Conservation (phyloP, 1,140 invertebrate species). For the Oppia nitens region DNA sequence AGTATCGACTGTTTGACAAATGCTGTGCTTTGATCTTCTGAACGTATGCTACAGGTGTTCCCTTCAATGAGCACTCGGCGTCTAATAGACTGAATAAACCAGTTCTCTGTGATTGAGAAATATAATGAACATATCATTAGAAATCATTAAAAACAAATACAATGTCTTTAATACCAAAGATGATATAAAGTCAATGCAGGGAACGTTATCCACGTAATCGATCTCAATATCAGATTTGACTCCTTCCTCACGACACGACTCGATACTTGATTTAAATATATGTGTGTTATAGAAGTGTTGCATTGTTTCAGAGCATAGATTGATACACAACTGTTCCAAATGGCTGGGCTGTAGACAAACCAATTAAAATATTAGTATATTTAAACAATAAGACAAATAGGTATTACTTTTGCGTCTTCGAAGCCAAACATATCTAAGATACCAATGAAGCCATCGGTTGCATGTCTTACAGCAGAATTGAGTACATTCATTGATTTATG, state of each 20-base stretch:
- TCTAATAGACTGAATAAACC: constrained; percentile 79
- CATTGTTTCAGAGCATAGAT: constrained; percentile 89
- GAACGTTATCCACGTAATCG: constrained; percentile 86
- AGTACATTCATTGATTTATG: constrained; percentile 59
- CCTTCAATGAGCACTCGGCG: constrained; percentile 72
- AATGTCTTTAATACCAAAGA: constrained; percentile 44
- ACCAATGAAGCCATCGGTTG: constrained; percentile 85
- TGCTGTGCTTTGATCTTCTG: constrained; percentile 70
- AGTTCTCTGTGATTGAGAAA: constrained; percentile 41
- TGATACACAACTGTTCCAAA: constrained; percentile 82
- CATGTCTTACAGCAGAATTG: constrained; percentile 75
- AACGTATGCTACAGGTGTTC: constrained; percentile 70
- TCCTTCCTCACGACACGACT: constrained; percentile 81
- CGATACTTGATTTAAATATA: constrained; percentile 83
- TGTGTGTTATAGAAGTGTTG: constrained; percentile 94
- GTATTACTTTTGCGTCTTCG: constrained; percentile 56
- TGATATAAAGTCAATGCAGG: constrained; percentile 85
- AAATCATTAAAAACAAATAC: constrained; percentile 11
- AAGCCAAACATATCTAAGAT: constrained; percentile 92
- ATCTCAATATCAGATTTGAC: constrained; percentile 77
- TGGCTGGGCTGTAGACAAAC: constrained; percentile 45
- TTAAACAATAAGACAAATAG: neutral
- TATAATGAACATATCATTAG: constrained; percentile 7
- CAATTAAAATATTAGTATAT: neutral
- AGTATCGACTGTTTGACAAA: constrained; percentile 41